phyloP scores from a whole-genome alignment of 1,140 invertebrate species.

The Solenopsis fugax region DNA sequence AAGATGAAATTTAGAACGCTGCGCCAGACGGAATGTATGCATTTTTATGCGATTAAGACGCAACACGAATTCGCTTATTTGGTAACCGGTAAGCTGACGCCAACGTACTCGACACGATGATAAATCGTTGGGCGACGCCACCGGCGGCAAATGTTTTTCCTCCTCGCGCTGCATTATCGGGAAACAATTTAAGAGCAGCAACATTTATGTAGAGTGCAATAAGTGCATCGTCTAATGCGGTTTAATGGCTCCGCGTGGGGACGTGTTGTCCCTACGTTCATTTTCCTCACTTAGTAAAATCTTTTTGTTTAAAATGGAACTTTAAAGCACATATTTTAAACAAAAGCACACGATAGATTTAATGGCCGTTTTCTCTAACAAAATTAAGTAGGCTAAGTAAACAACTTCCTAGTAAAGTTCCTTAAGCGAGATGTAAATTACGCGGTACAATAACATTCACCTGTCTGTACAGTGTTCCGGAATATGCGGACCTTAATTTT shows the following conservation, averaged over 20 bases:
- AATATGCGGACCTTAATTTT: not conserved
- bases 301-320: not conserved
- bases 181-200: conserved; percentile 63
- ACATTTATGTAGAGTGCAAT: conserved; percentile 59
- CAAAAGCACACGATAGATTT: not conserved
- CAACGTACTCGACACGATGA: conserved; percentile 56
- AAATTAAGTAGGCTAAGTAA: not conserved
- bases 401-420: not conserved
- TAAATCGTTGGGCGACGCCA: conserved; percentile 40
- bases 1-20: not conserved
- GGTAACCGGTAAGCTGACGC: conserved; percentile 55
- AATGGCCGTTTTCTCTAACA: conserved; percentile 19
- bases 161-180: conserved; percentile 56
- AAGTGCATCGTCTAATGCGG: conserved; percentile 55
- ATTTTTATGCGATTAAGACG: conserved; percentile 26
- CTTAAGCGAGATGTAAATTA: not conserved
- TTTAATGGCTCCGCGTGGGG: conserved; percentile 37
- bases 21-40: not conserved
- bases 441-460: conserved; percentile 29
- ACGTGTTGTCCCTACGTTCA: not conserved
- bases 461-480: not conserved
- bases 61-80: conserved; percentile 37
- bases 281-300: conserved; percentile 46
- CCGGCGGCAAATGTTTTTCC: conserved; percentile 59
- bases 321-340: conserved; percentile 22